Conservation (phyloP, 2,797 vertebrate genomes). For the Hipposideros larvatus region DNA sequence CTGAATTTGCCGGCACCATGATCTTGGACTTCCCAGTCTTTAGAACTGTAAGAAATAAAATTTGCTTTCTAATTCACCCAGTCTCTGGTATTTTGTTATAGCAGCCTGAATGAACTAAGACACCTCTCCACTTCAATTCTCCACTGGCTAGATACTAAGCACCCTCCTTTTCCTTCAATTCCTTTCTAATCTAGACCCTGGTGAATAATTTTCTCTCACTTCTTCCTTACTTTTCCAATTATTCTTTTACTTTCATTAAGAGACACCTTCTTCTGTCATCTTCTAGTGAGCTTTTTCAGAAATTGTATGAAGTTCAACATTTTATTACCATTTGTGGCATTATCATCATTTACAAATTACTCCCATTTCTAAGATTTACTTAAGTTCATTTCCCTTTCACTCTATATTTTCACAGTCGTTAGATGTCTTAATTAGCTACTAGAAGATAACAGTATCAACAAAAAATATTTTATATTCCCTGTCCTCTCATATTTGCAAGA, state of each 20-base stretch:
- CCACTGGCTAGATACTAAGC: no score
- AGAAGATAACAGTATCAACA: constrained; percentile 38
- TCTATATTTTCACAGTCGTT: background rate
- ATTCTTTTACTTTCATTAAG: background rate
- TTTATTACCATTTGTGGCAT: background rate
- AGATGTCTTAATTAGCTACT: constrained; percentile 27
- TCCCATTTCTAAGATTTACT: constrained; percentile 31
- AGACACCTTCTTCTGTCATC: background rate
- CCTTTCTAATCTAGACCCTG: background rate
- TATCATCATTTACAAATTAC: constrained; percentile 36
- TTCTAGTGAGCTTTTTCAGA: background rate
- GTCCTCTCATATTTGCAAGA: background rate
- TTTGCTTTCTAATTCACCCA: background rate
- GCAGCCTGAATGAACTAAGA: background rate
- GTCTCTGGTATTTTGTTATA: background rate
- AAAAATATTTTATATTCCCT: background rate
- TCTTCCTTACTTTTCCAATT: background rate
- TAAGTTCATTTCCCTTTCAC: constrained; percentile 28
- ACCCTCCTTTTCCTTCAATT: background rate
- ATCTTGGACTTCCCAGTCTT: background rate
- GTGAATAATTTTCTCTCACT: background rate
- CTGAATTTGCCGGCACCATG: background rate
- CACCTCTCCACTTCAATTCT: background rate
- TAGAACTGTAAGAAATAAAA: background rate
- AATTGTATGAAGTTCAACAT: background rate